Conservation (phyloP, 2,113 vertebrate genomes). For the Phaethornis superciliosus region DNA sequence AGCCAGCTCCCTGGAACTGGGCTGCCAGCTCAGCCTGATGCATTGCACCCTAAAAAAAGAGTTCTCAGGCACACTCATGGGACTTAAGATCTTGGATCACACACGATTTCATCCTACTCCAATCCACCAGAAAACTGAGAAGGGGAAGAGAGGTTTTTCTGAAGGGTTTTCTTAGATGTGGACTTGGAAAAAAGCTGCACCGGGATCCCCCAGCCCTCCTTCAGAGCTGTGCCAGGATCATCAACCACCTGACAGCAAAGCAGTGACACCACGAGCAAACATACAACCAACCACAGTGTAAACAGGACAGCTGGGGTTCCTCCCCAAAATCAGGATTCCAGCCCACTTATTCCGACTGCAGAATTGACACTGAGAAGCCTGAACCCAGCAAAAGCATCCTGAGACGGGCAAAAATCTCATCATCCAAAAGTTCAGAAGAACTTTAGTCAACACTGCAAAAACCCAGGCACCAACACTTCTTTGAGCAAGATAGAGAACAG, state of each 20-base stretch:
- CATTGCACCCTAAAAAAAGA: fast-evolving
- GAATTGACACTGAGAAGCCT: no score
- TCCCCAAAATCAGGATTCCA: neutral
- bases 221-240: neutral
- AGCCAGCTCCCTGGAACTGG: fast-evolving
- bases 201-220: neutral
- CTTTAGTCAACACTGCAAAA: neutral
- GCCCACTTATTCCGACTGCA: fast-evolving
- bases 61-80: fast-evolving
- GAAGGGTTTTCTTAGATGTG: neutral
- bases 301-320: neutral
- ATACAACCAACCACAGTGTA: neutral
- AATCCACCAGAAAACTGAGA: neutral
- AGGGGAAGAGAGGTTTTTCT: fast-evolving
- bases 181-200: neutral
- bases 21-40: fast-evolving
- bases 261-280: neutral
- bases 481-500: neutral
- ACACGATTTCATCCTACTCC: fast-evolving
- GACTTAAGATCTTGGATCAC: fast-evolving
- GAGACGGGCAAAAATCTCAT: neutral
- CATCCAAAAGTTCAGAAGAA: neutral
- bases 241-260: neutral
- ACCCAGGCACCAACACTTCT: fast-evolving
- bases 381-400: neutral